phyloP scores from a whole-genome alignment of 1,140 invertebrate species.

The Heliconius himera region DNA sequence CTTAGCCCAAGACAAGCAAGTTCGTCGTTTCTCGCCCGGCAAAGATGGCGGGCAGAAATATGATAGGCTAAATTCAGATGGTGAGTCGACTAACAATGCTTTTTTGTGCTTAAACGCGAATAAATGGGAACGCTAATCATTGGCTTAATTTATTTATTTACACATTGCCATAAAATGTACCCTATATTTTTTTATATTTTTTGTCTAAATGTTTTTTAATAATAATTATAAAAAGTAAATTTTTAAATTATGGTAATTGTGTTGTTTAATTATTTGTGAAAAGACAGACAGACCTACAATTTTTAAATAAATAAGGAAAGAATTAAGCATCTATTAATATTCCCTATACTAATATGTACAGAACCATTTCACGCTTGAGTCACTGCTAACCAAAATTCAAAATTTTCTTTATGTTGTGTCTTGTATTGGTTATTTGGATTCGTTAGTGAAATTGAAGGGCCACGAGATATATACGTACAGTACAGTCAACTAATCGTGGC shows the following conservation, averaged over 20 bases:
- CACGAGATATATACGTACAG: slow-evolving; percentile 44
- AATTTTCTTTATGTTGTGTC: slow-evolving; percentile 80
- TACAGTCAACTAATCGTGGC: too few relatives aligned
- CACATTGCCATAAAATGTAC: slow-evolving; percentile 19
- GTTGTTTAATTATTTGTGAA: background rate
- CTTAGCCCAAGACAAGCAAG: slow-evolving; percentile 54
- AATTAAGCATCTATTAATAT: background rate
- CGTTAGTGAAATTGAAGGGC: slow-evolving; percentile 26
- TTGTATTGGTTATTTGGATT: slow-evolving; percentile 78
- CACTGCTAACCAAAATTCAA: slow-evolving; percentile 81
- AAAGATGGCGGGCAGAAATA: slow-evolving; percentile 5
- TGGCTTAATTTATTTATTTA: slow-evolving; percentile 36
- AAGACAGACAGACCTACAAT: background rate
- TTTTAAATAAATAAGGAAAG: background rate
- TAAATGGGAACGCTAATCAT: slow-evolving; percentile 46
- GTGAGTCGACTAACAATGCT: background rate
- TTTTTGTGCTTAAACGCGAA: slow-evolving; percentile 52
- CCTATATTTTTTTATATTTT: background rate
- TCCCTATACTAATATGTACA: slow-evolving; percentile 58
- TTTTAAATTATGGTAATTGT: background rate
- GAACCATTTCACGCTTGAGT: slow-evolving; percentile 77
- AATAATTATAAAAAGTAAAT: background rate
- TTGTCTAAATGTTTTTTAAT: background rate
- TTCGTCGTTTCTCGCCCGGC: slow-evolving; percentile 51
- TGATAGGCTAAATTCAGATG: background rate